Evolutionary conservation across 2,888 invertebrate genomes (phyloP), one percentile per base, ranked within the genome.

Genomic region (Cataglyphis livida): DNA sequence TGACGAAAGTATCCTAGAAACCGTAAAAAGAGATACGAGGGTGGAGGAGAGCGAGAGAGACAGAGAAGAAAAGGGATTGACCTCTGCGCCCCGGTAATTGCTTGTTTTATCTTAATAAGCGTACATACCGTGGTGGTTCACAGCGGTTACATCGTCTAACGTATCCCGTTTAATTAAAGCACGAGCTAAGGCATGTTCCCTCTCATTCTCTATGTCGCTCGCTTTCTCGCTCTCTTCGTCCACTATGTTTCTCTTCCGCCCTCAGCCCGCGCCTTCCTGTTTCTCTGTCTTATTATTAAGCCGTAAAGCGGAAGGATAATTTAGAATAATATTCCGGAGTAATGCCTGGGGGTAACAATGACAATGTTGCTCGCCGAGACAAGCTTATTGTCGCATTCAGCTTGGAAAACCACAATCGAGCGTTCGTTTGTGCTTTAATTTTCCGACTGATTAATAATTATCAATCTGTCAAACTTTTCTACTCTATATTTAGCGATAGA

Each of bases 101-200:
- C 91, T 92, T 91, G 91, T 91, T 91, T 91, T 89, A 89, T 91
- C 90, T 91, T 90, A 91, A 91, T 90, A 89, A 91, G 88, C 87
- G 88, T 79, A 84, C 84, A 86, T 87, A 88, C 85, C 86, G 85
- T 85, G 83, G 86, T 83, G 85, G 86, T 86, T 90, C 89, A 85
- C 87, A 84, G 83, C 84, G 84, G 87, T 88, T 91, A 89, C 89
- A 90, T 84, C 87, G 84, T 82, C 85, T 88, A 87, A 88, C 85
- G 84, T 85, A 90, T 88, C 88, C 76, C 87, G 88, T 91, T 91
- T 91, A 91, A 91, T 91, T 91, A 91, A 91, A 88, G 83, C 91
- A 59, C 73, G 64, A 54, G 25, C 82, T 81, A 86, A 88, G 84
- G 76, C 71, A 71, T 64, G 71, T 73, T 79, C 82, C 28, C 61